A percentile compares a stretch with the other conserved stretches of the same genome.
Evolutionary conservation across 2,888 invertebrate genomes (phyloP).

Genomic region (Bombylius major): DNA sequence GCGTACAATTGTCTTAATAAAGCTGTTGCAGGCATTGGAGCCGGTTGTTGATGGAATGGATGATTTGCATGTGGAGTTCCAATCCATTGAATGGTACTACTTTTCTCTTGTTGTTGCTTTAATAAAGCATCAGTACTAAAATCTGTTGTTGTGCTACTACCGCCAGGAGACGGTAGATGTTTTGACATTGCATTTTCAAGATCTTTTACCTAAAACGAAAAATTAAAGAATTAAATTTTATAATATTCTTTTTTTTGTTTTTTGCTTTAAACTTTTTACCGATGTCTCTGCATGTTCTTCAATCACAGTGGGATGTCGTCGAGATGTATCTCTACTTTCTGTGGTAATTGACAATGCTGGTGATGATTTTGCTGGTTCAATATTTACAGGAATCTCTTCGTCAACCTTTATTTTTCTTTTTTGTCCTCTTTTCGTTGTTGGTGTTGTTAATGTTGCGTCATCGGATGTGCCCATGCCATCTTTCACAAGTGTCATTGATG

Average conservation of each 20-base stretch:
- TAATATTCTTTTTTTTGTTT: no score
- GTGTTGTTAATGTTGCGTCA: constrained; percentile 14
- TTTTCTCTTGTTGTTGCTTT: constrained; percentile 49
- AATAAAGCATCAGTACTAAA: constrained; percentile 76
- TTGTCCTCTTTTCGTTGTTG: constrained; percentile 38
- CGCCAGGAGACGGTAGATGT: constrained; percentile 56
- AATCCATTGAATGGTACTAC: constrained; percentile 84
- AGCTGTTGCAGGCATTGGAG: constrained; percentile 73
- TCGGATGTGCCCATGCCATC: constrained; percentile 34
- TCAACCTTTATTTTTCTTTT: constrained; percentile 49
- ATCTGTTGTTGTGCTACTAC: constrained; percentile 58
- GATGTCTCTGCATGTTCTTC: constrained; percentile 34
- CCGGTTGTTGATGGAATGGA: constrained; percentile 39
- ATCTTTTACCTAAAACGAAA: constrained; percentile 67
- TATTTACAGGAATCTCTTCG: constrained; percentile 33
- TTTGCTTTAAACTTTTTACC: constrained; percentile 14
- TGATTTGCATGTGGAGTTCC: constrained; percentile 59
- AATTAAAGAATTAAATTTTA: constrained; percentile 25
- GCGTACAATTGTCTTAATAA: constrained; percentile 81
- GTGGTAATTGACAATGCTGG: constrained; percentile 23
- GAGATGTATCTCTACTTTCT: constrained; percentile 36
- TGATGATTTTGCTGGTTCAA: constrained; percentile 33
- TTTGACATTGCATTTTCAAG: constrained; percentile 95
- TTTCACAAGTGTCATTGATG: constrained; percentile 12
- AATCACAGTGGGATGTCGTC: constrained; percentile 32